phyloP scores from a whole-genome alignment of 1,140 invertebrate species.

The Stenopsyche tienmushanensis region DNA sequence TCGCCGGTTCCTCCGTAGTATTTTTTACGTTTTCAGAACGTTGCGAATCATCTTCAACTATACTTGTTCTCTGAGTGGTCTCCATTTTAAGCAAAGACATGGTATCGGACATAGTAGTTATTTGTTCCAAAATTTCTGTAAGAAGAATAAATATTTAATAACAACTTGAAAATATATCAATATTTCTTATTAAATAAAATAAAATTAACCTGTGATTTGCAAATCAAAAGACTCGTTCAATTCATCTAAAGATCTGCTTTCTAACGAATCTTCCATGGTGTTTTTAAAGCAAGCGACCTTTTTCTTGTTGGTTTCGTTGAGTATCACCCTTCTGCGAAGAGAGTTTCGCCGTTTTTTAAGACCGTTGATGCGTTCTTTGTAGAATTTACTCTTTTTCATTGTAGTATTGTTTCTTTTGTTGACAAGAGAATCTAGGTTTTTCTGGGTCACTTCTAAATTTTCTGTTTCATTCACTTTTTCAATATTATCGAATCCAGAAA shows the following conservation, averaged over 20 bases:
- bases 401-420: not conserved
- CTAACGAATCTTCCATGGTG: not conserved
- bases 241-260: conserved; percentile 18
- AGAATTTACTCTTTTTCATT: conserved; percentile 10
- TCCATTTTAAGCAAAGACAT: conserved; percentile 35
- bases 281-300: too few species aligned
- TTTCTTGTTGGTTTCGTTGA: conserved; percentile 30
- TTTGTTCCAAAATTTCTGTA: conserved; percentile 52
- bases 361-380: conserved; percentile 20
- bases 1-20: conserved; percentile 24
- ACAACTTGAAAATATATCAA: conserved; percentile 4
- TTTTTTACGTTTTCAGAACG: conserved; percentile 14
- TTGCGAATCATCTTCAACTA: too few species aligned
- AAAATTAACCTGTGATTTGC: conserved; percentile 49
- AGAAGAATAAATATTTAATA: conserved; percentile 38
- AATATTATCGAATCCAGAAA: conserved; percentile 20
- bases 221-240: conserved; percentile 49
- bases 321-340: conserved; percentile 27
- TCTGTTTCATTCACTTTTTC: not conserved
- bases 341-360: conserved; percentile 15
- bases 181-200: conserved; percentile 19
- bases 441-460: not conserved
- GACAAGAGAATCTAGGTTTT: not conserved
- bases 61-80: conserved; percentile 21
- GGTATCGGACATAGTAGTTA: conserved; percentile 47